Conservation (phyloP, 1,140 invertebrate species). For the Listronotus bonariensis region DNA sequence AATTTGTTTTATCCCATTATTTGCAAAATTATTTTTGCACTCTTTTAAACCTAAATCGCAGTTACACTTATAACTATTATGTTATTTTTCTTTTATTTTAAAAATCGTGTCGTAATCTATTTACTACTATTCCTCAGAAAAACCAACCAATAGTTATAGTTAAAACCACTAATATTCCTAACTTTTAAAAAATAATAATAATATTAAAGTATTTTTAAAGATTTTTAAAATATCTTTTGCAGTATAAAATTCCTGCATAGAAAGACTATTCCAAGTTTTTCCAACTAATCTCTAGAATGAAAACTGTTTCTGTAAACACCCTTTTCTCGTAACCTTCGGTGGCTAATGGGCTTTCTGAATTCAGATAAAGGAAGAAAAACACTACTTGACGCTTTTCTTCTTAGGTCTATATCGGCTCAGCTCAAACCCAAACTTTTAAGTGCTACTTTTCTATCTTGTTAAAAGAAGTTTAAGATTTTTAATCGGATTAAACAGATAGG, state of each 20-base stretch:
- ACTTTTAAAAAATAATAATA: too few species aligned
- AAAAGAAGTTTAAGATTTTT: constrained; percentile 25
- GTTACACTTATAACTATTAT: too few species aligned
- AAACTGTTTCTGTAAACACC: not conserved
- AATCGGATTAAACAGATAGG: constrained; percentile 17
- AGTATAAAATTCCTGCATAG: too few species aligned
- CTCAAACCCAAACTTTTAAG: constrained; percentile 17
- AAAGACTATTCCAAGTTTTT: not conserved
- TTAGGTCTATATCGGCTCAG: constrained; percentile 15
- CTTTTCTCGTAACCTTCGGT: constrained; percentile 15
- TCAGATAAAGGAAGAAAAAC: constrained; percentile 25
- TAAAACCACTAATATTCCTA: too few species aligned
- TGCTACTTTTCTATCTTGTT: constrained; percentile 23
- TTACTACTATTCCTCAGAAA: too few species aligned
- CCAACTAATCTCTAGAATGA: not conserved
- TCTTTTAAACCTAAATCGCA: too few species aligned
- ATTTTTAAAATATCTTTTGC: not conserved
- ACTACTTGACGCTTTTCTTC: constrained; percentile 17
- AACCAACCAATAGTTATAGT: too few species aligned
- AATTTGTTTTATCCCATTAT: too few species aligned
- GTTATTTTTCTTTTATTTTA: too few species aligned
- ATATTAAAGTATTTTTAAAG: too few species aligned
- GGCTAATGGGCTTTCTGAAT: constrained; percentile 22
- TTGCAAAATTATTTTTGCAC: too few species aligned
- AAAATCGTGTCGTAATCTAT: too few species aligned